Base-by-base conservation (phyloP, 2,888 invertebrate species). In the Stenchaetothrips biformis region DNA sequence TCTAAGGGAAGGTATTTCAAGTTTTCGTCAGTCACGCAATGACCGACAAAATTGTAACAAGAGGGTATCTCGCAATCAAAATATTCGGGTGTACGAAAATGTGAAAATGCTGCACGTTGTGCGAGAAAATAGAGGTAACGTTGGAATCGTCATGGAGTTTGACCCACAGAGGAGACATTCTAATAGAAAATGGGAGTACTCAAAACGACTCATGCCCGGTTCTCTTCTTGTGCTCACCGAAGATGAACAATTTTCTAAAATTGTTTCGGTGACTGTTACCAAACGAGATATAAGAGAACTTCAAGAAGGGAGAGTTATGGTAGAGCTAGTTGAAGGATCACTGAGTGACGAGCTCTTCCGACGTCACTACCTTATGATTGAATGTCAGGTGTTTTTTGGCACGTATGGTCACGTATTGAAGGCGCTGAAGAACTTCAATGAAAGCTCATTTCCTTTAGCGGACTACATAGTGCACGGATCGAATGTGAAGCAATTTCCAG, bases 321-420 rank as follows among this genome's bases (percentile, higher is more conserved):
- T 83, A 8, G 80, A 81, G 49, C 74, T 78, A 86, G 83, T 87
- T 79, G 84, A 85, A 27, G 86, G 86, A 62, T 84, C 87, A 81
- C 84, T 86, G 37, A 84, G 85, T 2, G 83, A 84, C 37, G 85
- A 87, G 78, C 86, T 87, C 80, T 83, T 84, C 47, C 85, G 86
- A 0, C 85, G 87, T 81, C 82, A 86, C 0, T 90, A 90, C 82
- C 84, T 90, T 0, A 93, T 95, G 93, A 89, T 93, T 3, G 94
- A 95, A 85, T 92, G 93, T 80, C 91, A 91, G 79, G 91, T 93
- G 0, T 96, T 92, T 86, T 95, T 95, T 85, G 95, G 95, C 84
- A 93, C 95, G 0, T 95, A 95, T 85, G 89, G 92, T 82, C 91
- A 93, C 84, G 93, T 94, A 0, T 87, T 94, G 80, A 89, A 89